Evolutionary conservation across 2,888 invertebrate species (phyloP), one percentile per base, ranked within the genome.

Genomic region (Amphipyra berbera): DNA sequence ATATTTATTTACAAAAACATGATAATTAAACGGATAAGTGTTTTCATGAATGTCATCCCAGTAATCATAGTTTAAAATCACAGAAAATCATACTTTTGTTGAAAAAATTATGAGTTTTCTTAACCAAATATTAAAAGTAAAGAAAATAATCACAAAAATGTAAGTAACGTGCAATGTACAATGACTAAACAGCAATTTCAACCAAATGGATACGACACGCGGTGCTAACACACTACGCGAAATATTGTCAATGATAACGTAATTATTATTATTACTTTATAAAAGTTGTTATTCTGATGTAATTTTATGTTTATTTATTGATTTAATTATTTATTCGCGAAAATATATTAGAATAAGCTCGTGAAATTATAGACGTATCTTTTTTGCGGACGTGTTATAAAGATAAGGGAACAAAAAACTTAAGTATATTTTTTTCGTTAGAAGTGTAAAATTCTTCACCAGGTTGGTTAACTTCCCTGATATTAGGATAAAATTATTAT

Each of bases 141-240:
- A 53, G 27, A 47, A 44, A 50, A 55, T 63, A 54, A 58, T 50
- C 56, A 70, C 58, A 63, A 47, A 48, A 48, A 47, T 46, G n/a
- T 35, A 55, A 59, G 65, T 67, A 38, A 2, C 73, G 40, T 38
- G 6, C 7, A 44, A 0, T 76, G 79, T 66, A 79, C 79, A n/a
- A 78, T 72, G 75, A 87, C 87, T 90, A 85, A 90, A 86, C 87
- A 91, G 91, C 92, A 92, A 93, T 93, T 93, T 91, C 88, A 89
- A 88, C 89, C 90, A 93, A 93, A 93, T 93, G 93, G 92, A 91
- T 93, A 91, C 90, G 90, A 87, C 88, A 87, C 84, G 83, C 73
- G 78, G 86, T 49, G 72, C 13, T 40, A 1, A 0, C 70, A 80
- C 80, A 80, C 80, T 65, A 68, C 53, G 14, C 38, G 78, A 70